Evolutionary conservation across 2,113 vertebrate species (phyloP).

Genomic region (Forbesichthys agassizii): DNA sequence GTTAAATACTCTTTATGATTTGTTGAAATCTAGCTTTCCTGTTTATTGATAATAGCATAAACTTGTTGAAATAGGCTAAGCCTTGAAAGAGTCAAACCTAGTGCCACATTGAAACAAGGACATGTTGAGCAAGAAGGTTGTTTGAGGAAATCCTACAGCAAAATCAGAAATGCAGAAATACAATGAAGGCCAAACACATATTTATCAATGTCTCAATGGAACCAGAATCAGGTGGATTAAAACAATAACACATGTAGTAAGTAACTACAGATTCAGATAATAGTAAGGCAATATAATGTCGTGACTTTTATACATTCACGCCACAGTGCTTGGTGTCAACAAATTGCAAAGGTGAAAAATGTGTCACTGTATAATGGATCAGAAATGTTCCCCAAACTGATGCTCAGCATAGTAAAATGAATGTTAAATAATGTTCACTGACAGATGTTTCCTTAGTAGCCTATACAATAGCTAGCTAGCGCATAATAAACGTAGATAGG

Average conservation of each 20-base stretch:
- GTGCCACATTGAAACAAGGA: conserved; percentile 2
- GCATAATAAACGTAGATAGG: no score
- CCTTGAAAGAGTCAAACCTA: not conserved
- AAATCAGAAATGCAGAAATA: no score
- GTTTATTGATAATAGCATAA: not conserved
- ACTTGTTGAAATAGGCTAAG: conserved; percentile 1
- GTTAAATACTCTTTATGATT: no score
- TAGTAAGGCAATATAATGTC: not conserved
- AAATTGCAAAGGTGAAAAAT: not conserved
- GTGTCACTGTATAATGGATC: conserved; percentile 13
- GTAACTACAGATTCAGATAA: not conserved
- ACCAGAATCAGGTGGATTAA: conserved; percentile 12
- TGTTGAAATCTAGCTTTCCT: not conserved
- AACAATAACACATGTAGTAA: conserved; percentile 11
- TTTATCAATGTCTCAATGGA: not conserved
- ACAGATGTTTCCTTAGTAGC: no score
- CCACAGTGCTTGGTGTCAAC: conserved; percentile 29
- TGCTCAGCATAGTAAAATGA: conserved; percentile 4
- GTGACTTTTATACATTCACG: conserved; percentile 15
- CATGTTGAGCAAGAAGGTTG: no score
- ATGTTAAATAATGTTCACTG: conserved; percentile 10
- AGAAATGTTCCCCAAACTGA: conserved; percentile 1
- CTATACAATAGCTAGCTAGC: no score
- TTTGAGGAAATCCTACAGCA: no score
- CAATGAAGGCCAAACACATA: no score